A percentile compares a stretch with the other conserved stretches of the same genome.
phyloP scores from a whole-genome alignment of 2,888 invertebrate species.

The Amaurobius ferox region DNA sequence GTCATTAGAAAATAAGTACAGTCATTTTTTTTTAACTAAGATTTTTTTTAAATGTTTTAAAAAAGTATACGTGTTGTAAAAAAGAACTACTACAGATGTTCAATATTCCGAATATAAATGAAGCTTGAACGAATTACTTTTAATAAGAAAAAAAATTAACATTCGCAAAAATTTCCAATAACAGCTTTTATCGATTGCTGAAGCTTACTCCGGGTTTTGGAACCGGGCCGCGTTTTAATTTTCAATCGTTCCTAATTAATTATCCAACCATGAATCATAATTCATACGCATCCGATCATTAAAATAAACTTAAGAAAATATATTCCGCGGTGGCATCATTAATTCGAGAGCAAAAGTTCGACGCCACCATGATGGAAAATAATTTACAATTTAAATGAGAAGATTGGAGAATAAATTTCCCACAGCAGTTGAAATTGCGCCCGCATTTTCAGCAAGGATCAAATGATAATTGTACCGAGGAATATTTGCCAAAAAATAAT shows the following conservation, averaged over 20 bases:
- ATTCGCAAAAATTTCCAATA: constrained; percentile 2
- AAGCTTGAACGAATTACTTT: not conserved
- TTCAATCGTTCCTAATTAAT: constrained; percentile 5
- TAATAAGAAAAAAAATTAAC: not conserved
- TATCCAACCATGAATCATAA: constrained; percentile 1
- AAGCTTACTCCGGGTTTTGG: not conserved
- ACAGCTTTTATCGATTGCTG: not conserved
- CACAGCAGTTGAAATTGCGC: too few relatives aligned
- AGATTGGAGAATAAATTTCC: not conserved
- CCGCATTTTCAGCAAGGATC: too few relatives aligned
- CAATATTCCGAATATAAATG: not conserved
- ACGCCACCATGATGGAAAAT: not conserved
- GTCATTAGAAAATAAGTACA: too few relatives aligned
- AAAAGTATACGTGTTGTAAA: too few relatives aligned
- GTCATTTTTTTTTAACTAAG: too few relatives aligned
- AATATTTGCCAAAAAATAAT: too few relatives aligned
- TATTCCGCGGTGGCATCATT: not conserved
- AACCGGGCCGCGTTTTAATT: not conserved
- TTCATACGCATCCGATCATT: not conserved
- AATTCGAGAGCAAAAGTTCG: not conserved
- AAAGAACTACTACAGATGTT: not conserved
- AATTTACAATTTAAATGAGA: constrained; percentile 8
- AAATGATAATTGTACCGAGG: too few relatives aligned
- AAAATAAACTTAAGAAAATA: constrained; percentile 2
- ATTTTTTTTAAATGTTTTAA: too few relatives aligned